Conservation (phyloP, 1,140 invertebrate species). For the Hylyphantes graminicola region DNA sequence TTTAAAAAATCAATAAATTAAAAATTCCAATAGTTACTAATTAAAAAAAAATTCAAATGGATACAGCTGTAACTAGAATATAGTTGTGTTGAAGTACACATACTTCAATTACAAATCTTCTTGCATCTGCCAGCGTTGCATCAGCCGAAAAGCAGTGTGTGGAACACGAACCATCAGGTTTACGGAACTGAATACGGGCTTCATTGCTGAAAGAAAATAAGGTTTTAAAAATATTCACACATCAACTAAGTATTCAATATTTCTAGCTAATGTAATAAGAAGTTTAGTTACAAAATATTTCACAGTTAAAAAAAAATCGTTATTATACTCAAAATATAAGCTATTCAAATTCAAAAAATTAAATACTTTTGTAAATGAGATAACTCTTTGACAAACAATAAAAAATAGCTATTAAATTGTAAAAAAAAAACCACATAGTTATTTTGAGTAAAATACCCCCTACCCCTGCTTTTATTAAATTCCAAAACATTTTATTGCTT, state of each 20-base stretch:
- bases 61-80: too few species aligned
- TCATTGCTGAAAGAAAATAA: constrained; percentile 64
- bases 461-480: too few species aligned
- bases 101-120: constrained; percentile 72
- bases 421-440: not conserved
- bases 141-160: constrained; percentile 75
- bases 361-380: not conserved
- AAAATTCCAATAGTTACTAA: not conserved
- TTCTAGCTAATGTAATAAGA: too few species aligned
- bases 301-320: too few species aligned
- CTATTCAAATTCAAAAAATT: too few species aligned
- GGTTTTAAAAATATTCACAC: not conserved
- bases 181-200: constrained; percentile 82
- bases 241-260: too few species aligned
- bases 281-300: too few species aligned
- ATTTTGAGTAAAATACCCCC: too few species aligned
- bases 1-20: not conserved
- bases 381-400: not conserved
- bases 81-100: not conserved
- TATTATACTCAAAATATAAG: too few species aligned
- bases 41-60: too few species aligned
- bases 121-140: constrained; percentile 72
- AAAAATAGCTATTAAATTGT: not conserved
- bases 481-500: too few species aligned
- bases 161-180: constrained; percentile 80